Conservation (phyloP, 1,140 invertebrate species). For the Ctenoplectra terminalis region DNA sequence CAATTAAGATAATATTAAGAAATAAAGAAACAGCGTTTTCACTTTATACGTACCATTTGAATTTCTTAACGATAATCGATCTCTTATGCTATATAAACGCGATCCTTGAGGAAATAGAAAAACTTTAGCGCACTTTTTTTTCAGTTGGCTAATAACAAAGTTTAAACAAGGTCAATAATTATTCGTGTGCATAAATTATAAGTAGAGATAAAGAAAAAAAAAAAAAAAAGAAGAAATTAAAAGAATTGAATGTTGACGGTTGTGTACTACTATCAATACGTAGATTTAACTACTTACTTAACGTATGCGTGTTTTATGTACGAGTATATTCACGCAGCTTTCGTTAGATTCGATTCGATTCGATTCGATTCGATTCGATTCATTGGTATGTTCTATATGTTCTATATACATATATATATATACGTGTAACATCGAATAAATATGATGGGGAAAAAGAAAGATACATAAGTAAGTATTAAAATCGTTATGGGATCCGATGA, state of each 20-base stretch:
- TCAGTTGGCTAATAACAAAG: too few relatives aligned
- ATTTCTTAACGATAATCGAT: not conserved
- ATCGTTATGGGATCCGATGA: constrained; percentile 56
- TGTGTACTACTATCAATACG: not conserved
- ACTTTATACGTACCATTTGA: not conserved
- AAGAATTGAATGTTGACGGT: not conserved
- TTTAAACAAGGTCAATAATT: not conserved
- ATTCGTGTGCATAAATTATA: not conserved
- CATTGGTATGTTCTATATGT: too few relatives aligned
- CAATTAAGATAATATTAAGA: not conserved
- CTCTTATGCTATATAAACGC: not conserved
- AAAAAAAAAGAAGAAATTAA: too few relatives aligned
- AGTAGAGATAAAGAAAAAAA: not conserved
- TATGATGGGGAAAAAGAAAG: too few relatives aligned
- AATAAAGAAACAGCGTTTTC: not conserved
- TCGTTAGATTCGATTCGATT: too few relatives aligned
- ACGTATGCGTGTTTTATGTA: too few relatives aligned
- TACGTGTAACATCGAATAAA: too few relatives aligned
- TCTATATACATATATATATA: too few relatives aligned
- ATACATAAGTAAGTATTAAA: not conserved
- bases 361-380: too few relatives aligned
- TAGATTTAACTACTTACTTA: too few relatives aligned
- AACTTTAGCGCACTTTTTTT: not conserved
- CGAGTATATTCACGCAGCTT: too few relatives aligned
- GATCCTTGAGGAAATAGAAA: not conserved